Base-by-base conservation (phyloP, 2,113 vertebrate species). In the Spermophilus dauricus region DNA sequence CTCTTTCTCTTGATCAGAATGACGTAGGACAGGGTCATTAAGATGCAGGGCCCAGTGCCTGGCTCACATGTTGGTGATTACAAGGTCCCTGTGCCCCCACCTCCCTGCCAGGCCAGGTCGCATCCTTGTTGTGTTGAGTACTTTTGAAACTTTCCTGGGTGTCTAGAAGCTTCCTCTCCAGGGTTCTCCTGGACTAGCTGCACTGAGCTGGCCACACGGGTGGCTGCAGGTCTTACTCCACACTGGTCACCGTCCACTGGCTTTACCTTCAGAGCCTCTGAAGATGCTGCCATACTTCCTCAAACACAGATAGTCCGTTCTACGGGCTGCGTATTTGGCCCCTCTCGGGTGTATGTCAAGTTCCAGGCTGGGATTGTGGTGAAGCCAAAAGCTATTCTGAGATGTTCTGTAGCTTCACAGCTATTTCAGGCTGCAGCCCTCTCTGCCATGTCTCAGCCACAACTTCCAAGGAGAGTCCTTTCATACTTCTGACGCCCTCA, bases 301-400 rank as follows among this genome's bases (percentile, higher is more conserved):
- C 63, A 63, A 92, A 92, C 72, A 70, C 87, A 69, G 70, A 80
- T 32, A 51, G 32, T 76, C 51, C 81, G 72, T 53, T 42, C n/a
- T 72, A 7, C 4, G 8, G 42, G 63, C 69, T 67, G 22, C 8
- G 39, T 39, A 0, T 37, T 48, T 58, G 84, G 65, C 26, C 34
- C 48, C 14, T 95, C 58, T n/a, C 7, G 58, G 81, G 42, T 42
- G 37, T 63, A 37, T 86, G 61, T 61, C 39, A 30, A 51, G 70
- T 70, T 80, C 16, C 8, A 32, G 91, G 67, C 86, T 92, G 70
- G 76, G 81, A 70, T 73, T 96, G 95, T 61, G 73, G 96, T 94
- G 65, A 93, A 95, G 95, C 86, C 95, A 72, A 83, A 83, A 82
- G 95, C 84, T 97, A 97, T 98, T 98, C 90, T 90, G 92, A 96